phyloP scores from a whole-genome alignment of 2,113 vertebrate species.

The Taxidea taxus region DNA sequence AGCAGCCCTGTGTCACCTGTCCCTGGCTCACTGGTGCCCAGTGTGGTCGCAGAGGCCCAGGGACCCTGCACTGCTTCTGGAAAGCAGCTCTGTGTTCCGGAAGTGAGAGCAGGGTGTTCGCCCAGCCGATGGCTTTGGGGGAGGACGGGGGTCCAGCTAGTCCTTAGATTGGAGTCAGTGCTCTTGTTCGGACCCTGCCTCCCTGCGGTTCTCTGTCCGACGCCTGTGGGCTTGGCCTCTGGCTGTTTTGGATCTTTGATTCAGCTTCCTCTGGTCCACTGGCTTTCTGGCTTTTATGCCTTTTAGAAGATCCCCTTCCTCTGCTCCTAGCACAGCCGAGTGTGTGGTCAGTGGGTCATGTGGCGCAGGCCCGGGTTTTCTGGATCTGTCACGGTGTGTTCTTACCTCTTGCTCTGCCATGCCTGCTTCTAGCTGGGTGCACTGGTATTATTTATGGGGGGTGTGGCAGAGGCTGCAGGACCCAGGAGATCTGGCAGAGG shows the following conservation, averaged over 20 bases:
- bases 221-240: background rate
- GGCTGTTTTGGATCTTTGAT: background rate
- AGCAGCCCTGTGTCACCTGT: fast-evolving
- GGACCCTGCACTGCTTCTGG: background rate
- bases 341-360: too few relatives aligned
- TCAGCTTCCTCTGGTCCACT: background rate
- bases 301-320: background rate
- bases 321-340: background rate
- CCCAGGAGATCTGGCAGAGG: background rate
- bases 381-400: background rate
- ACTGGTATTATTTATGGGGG: fast-evolving
- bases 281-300: background rate
- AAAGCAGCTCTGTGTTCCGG: too few relatives aligned
- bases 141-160: background rate
- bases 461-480: background rate
- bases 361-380: background rate
- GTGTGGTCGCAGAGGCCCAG: background rate
- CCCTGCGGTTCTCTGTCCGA: background rate
- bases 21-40: background rate
- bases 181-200: background rate
- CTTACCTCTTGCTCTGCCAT: background rate
- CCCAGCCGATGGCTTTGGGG: background rate
- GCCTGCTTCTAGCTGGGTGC: background rate
- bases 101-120: background rate
- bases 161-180: background rate